Base-by-base conservation (phyloP, 2,113 vertebrate species). In the Mesoclemmys tuberculata region DNA sequence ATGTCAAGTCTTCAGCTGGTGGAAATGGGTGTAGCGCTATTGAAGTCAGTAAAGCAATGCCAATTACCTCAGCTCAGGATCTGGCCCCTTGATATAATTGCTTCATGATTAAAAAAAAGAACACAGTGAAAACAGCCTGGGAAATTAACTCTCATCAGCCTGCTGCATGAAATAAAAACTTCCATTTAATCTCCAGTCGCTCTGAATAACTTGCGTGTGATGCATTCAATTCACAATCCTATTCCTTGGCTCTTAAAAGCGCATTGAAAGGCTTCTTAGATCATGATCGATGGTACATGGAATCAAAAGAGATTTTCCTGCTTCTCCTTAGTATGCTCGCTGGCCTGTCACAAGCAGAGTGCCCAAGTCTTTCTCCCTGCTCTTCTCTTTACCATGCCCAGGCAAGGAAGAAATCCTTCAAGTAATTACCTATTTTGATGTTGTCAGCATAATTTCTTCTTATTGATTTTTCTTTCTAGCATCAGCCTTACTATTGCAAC, bases 381-480 rank as follows among this genome's bases (percentile, higher is more conserved):
- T 80, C 54, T 81, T 22, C 2, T 87, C 93, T 51, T 52, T 41
- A n/a, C 12, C 80, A 87, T 88, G 88, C 58, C 80, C 79, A 64
- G 48, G 27, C 24, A 68, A 88, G 86, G 75, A 97, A 95, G 29
- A 74, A n/a, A 87, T 80, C 79, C 49, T 92, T 90, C 79, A 87
- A 88, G 85, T 55, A 84, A 78, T 94, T 96, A 95, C 87, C 0
- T 1, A 93, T 92, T 90, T 55, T 3, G 5, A 87, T 74, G 80
- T 18, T 55, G 61, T 48, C 88, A 95, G 88, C 61, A 92, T 88
- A 88, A 95, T 96, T 96, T 85, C 61, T 96, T 85, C 35, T 10
- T 48, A 97, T 88, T 77, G 93, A 97, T 94, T 94, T 96, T 87
- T 74, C 41, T 68, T 92, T 71, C 90, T 29, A 41, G 4, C 48